Conservation (phyloP, 1,140 invertebrate species). For the Tetragnatha versicolor region DNA sequence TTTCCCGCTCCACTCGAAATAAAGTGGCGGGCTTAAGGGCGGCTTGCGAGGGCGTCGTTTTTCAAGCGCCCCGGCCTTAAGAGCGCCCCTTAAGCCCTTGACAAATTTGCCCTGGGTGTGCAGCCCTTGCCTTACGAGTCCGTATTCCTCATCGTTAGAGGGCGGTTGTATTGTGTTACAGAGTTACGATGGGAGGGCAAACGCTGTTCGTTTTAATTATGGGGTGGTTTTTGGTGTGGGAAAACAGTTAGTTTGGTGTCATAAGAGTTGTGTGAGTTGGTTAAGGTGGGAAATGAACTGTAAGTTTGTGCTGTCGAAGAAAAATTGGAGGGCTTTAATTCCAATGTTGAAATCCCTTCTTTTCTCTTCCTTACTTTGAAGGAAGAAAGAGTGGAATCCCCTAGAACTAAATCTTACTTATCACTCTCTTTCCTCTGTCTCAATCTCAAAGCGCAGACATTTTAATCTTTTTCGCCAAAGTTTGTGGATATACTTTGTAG, state of each 20-base stretch:
- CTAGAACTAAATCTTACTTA: no score
- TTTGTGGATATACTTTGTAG: no score
- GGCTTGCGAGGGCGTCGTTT: constrained; percentile 48
- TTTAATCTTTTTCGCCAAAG: no score
- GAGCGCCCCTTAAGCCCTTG: constrained; percentile 31
- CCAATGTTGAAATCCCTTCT: no score
- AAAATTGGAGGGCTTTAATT: no score
- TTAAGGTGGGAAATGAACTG: background rate
- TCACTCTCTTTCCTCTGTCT: no score
- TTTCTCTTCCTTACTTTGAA: no score
- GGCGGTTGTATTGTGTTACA: background rate
- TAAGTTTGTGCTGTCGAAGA: no score
- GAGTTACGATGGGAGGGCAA: background rate
- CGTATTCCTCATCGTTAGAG: constrained; percentile 38
- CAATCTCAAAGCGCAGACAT: no score
- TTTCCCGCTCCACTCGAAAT: constrained; percentile 43
- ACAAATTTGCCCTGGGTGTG: constrained; percentile 44
- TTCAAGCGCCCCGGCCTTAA: constrained; percentile 50
- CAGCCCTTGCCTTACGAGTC: background rate
- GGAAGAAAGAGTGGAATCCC: no score
- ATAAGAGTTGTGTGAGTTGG: background rate
- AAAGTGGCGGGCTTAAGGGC: constrained; percentile 47
- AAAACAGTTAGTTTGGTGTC: background rate
- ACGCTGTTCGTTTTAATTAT: constrained; percentile 10
- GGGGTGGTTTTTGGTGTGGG: background rate